Evolutionary conservation across 2,888 invertebrate genomes (phyloP).

Genomic region (Pristionchus mayeri): DNA sequence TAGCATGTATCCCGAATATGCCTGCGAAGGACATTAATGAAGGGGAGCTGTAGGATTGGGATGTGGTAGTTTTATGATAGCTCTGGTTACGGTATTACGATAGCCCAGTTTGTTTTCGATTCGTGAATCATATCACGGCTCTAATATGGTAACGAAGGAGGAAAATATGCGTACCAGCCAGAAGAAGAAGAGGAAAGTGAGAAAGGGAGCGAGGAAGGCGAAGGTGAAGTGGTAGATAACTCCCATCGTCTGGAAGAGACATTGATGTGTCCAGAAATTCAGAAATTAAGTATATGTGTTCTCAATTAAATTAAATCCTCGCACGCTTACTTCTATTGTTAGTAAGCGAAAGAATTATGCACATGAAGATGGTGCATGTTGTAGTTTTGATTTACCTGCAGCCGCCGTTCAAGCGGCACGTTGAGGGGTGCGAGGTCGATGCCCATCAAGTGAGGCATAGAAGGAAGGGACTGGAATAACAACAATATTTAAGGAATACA

Average conservation of each 20-base stretch:
- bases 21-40: neutral
- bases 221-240: constrained; percentile 84
- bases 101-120: no score
- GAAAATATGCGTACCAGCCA: constrained; percentile 9
- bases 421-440: constrained; percentile 89
- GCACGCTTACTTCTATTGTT: no score
- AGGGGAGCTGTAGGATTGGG: neutral
- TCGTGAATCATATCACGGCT: neutral
- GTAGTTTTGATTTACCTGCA: no score
- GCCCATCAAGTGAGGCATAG: constrained; percentile 80
- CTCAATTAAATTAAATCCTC: no score
- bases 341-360: no score
- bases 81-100: neutral
- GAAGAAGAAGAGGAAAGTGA: neutral
- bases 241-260: constrained; percentile 85
- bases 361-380: no score
- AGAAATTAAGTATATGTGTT: no score
- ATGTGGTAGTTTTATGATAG: neutral
- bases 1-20: constrained; percentile 44
- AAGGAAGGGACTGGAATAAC: no score
- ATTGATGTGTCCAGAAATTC: constrained; percentile 80
- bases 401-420: constrained; percentile 85
- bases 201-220: constrained; percentile 77
- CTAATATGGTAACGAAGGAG: neutral
- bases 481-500: no score